Evolutionary conservation across 2,797 vertebrate species (phyloP).

Genomic region (Intellagama lesueurii): DNA sequence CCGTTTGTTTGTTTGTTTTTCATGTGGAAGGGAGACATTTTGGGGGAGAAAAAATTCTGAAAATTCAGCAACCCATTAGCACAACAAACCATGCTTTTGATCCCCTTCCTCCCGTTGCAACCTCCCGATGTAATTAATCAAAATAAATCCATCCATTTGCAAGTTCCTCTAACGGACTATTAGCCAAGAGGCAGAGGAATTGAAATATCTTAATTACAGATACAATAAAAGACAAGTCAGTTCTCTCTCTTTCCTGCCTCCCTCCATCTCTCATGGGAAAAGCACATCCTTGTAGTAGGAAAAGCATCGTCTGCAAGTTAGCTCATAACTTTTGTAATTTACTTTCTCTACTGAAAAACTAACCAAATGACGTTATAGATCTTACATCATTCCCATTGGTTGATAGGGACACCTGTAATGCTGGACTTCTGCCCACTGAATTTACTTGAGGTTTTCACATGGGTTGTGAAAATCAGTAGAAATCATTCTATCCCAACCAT

Average conservation of each 20-base stretch:
- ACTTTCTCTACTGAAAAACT: neutral
- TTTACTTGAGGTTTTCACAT: neutral
- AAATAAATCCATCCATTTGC: conserved; percentile 41
- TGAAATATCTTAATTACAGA: conserved; percentile 62
- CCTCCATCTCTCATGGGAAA: neutral
- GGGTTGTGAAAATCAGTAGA: neutral
- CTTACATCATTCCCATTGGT: neutral
- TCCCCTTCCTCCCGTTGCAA: conserved; percentile 12
- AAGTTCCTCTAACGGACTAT: conserved; percentile 60
- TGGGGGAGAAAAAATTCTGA: neutral
- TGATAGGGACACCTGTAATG: neutral
- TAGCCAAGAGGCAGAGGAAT: conserved; percentile 48
- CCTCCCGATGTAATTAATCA: conserved; percentile 48
- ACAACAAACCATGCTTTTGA: neutral
- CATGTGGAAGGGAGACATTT: neutral
- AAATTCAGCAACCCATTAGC: conserved; percentile 40
- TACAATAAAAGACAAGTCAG: neutral
- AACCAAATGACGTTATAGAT: neutral
- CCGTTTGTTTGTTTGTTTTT: neutral
- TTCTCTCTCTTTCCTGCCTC: neutral
- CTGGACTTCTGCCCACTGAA: neutral
- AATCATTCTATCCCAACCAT: neutral
- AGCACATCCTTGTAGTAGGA: conserved; percentile 28
- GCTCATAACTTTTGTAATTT: conserved; percentile 36
- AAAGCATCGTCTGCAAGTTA: conserved; percentile 39